phyloP scores from a whole-genome alignment of 2,113 vertebrate species.

The Strix aluco region DNA sequence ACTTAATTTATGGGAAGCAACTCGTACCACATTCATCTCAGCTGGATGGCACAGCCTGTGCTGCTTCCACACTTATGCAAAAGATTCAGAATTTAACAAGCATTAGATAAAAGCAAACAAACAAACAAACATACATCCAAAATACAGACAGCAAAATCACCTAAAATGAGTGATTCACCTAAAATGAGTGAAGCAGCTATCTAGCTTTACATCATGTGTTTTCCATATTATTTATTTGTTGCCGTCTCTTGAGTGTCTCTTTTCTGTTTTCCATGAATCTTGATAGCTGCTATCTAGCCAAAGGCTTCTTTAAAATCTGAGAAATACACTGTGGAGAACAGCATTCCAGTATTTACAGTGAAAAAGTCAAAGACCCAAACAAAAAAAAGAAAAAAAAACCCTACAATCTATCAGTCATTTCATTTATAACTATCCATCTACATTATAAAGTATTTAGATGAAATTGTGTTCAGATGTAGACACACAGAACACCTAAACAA shows the following conservation, averaged over 20 bases:
- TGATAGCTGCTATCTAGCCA: background rate
- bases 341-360: background rate
- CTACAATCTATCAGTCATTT: background rate
- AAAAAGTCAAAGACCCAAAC: background rate
- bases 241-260: background rate
- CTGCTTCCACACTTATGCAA: background rate
- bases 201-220: background rate
- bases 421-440: background rate
- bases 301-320: background rate
- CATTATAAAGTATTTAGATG: background rate
- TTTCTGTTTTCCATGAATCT: background rate
- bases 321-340: background rate
- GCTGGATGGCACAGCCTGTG: background rate
- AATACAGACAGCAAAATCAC: background rate
- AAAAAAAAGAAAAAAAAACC: background rate
- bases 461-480: background rate
- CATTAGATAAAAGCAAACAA: background rate
- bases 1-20: background rate
- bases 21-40: background rate
- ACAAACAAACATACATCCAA: background rate
- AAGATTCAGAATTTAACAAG: background rate
- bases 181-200: background rate
- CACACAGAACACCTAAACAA: background rate
- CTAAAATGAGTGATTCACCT: background rate
- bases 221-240: background rate